Percentiles rank a stretch among this genome's conserved stretches.
Evolutionary conservation across 2,113 vertebrate species (phyloP).

Genomic region (Aegithalos caudatus): DNA sequence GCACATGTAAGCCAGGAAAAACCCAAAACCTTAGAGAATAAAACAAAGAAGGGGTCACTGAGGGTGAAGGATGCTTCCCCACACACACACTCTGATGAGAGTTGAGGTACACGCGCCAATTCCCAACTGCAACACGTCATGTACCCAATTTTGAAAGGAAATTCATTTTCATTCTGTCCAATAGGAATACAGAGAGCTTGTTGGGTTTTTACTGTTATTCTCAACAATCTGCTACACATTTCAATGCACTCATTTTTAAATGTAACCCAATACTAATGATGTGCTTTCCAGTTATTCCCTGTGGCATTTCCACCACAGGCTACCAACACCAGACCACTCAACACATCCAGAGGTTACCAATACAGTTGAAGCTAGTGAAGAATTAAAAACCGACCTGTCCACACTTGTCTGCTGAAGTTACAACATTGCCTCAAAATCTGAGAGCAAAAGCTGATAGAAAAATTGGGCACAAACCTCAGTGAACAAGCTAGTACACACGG

Average conservation of each 20-base stretch:
- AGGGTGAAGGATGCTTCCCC: neutral
- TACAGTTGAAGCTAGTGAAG: accelerated
- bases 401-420: neutral
- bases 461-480: neutral
- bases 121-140: neutral
- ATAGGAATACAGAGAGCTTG: neutral
- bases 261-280: neutral
- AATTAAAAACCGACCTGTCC: neutral
- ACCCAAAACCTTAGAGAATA: neutral
- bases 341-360: neutral
- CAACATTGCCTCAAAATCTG: neutral
- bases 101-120: neutral
- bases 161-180: neutral
- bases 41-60: neutral
- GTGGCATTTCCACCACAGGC: neutral
- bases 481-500: neutral
- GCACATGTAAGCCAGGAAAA: neutral
- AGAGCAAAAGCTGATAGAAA: neutral
- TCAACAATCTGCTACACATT: neutral
- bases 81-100: neutral
- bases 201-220: neutral
- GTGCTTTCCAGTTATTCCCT: neutral
- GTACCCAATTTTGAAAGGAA: neutral
- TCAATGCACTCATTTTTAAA: neutral
- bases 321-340: neutral